phyloP scores from a whole-genome alignment of 2,888 invertebrate species.

The Ephialtes manifestator region DNA sequence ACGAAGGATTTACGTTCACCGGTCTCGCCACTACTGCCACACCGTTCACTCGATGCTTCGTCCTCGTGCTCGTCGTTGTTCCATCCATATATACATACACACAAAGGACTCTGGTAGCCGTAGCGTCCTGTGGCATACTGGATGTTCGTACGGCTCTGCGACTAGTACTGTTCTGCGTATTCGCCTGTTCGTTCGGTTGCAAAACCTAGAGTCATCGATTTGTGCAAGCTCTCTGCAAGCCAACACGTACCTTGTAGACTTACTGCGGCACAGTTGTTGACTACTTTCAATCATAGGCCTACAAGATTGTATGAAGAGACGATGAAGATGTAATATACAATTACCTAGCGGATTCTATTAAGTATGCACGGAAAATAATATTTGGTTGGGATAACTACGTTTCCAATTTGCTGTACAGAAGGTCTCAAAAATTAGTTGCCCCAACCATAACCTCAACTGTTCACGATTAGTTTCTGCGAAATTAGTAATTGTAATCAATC shows the following conservation, averaged over 20 bases:
- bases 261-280: background rate
- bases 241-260: conserved; percentile 10
- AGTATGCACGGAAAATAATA: too few relatives aligned
- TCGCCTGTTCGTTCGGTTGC: background rate
- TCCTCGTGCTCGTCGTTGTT: conserved; percentile 26
- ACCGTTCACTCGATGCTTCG: conserved; percentile 56
- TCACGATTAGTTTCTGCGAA: too few relatives aligned
- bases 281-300: conserved; percentile 9
- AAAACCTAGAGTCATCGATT: conserved; percentile 34
- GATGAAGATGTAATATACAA: too few relatives aligned
- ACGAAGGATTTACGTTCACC: conserved; percentile 75
- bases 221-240: conserved; percentile 21
- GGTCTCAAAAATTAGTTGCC: too few relatives aligned
- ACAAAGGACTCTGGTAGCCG: conserved; percentile 9
- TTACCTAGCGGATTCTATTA: too few relatives aligned
- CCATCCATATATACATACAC: background rate
- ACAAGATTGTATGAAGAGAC: background rate
- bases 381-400: too few relatives aligned
- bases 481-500: too few relatives aligned
- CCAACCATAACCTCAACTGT: too few relatives aligned
- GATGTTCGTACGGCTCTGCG: conserved; percentile 25
- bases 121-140: background rate
- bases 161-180: conserved; percentile 17
- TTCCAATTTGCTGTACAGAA: too few relatives aligned
- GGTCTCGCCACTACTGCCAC: conserved; percentile 56